phyloP scores from a whole-genome alignment of 2,888 invertebrate species.

The Tetanocera ferruginea region DNA sequence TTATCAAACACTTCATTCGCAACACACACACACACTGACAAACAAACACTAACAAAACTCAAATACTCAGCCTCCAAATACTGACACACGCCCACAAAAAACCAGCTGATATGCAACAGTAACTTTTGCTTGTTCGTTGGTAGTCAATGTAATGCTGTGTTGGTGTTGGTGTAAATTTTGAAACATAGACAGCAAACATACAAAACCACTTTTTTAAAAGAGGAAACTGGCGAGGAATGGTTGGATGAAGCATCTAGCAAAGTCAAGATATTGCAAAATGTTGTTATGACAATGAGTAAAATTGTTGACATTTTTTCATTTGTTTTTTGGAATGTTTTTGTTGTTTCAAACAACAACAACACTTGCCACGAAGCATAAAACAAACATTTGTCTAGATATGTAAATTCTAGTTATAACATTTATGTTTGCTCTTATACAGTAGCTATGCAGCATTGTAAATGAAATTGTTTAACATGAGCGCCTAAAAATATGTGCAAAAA shows the following conservation, averaged over 20 bases:
- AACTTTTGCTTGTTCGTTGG: too few relatives aligned
- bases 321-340: neutral
- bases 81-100: too few relatives aligned
- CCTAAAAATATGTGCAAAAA: neutral
- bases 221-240: neutral
- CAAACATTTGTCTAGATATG: neutral
- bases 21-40: neutral
- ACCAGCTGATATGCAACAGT: too few relatives aligned
- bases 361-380: too few relatives aligned
- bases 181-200: neutral
- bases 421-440: neutral
- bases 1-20: neutral
- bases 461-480: neutral
- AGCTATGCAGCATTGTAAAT: neutral
- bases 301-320: slow-evolving; percentile 6
- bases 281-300: slow-evolving; percentile 1
- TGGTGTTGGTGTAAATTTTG: neutral
- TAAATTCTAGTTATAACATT: neutral
- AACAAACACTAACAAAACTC: neutral
- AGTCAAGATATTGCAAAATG: neutral
- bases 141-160: neutral
- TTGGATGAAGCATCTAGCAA: neutral
- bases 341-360: neutral
- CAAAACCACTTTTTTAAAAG: neutral
- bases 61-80: too few relatives aligned